These are phyloP conservation scores for Otus sunia DNA, from an alignment of 2,113 vertebrate species.

Conservation along the genomic window DNA sequence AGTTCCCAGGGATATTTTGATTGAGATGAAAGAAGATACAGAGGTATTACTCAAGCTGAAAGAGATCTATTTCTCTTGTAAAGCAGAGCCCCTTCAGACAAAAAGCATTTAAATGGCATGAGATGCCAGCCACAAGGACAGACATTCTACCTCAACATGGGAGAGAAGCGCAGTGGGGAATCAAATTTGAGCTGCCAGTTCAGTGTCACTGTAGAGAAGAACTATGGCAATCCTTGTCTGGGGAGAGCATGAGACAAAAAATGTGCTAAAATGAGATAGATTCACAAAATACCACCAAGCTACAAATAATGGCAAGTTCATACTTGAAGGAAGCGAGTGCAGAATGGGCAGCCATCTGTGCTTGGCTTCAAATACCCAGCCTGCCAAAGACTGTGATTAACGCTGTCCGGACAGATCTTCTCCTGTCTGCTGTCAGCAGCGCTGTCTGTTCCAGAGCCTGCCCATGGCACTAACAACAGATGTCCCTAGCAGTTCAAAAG, in stretches of 20 bases:
- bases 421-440: slow-evolving; percentile 42
- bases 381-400: slow-evolving; percentile 29
- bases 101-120: neutral
- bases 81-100: neutral
- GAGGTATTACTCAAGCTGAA: neutral
- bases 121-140: neutral
- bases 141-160: neutral
- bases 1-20: neutral
- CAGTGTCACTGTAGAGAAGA: neutral
- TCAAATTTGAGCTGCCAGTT: neutral
- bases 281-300: neutral
- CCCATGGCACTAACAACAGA: slow-evolving; percentile 3
- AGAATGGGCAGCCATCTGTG: slow-evolving; percentile 25
- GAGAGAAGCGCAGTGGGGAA: neutral
- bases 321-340: neutral
- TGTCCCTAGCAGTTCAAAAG: neutral
- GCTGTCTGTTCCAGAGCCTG: slow-evolving; percentile 15
- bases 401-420: neutral
- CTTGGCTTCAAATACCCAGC: neutral
- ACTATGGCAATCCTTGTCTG: neutral
- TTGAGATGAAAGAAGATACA: neutral
- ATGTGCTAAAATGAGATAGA: neutral
- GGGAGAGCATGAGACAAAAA: neutral
- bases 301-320: neutral
- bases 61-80: neutral